Conservation (phyloP, 1,140 invertebrate species). For the Belonocnema kinseyi region DNA sequence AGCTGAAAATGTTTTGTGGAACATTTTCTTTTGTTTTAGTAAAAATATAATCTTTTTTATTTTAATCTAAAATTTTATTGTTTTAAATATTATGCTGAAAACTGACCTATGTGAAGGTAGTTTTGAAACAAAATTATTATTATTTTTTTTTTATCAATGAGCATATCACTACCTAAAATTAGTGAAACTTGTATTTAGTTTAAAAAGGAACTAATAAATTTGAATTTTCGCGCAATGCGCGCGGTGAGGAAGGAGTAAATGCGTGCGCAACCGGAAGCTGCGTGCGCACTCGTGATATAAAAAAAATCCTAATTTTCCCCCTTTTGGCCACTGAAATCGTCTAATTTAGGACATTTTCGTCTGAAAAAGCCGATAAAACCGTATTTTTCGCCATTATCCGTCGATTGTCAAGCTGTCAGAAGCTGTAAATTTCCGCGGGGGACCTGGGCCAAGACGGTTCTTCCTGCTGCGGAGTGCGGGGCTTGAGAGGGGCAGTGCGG, state of each 20-base stretch:
- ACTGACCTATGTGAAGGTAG: too few relatives aligned
- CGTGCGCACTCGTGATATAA: constrained; percentile 40
- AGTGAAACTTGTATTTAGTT: too few relatives aligned
- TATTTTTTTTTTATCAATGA: too few relatives aligned
- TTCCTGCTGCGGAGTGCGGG: constrained; percentile 21
- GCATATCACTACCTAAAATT: too few relatives aligned
- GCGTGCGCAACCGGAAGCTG: constrained; percentile 50
- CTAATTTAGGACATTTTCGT: neutral
- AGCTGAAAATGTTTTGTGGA: too few relatives aligned
- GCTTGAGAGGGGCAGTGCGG: constrained; percentile 41
- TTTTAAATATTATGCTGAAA: too few relatives aligned
- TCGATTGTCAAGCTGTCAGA: neutral
- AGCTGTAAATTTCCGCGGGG: neutral
- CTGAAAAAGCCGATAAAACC: constrained; percentile 32
- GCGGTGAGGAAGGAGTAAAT: constrained; percentile 39
- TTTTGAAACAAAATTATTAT: too few relatives aligned
- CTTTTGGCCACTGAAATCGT: constrained; percentile 30
- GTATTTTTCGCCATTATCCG: neutral
- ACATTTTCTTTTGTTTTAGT: too few relatives aligned
- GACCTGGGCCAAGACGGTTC: neutral
- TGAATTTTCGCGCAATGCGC: constrained; percentile 37
- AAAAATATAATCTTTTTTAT: too few relatives aligned
- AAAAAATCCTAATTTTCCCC: constrained; percentile 13
- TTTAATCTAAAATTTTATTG: too few relatives aligned
- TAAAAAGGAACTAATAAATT: constrained; percentile 6